Conservation (phyloP, 2,888 invertebrate species). For the Anoncus sp. region DNA sequence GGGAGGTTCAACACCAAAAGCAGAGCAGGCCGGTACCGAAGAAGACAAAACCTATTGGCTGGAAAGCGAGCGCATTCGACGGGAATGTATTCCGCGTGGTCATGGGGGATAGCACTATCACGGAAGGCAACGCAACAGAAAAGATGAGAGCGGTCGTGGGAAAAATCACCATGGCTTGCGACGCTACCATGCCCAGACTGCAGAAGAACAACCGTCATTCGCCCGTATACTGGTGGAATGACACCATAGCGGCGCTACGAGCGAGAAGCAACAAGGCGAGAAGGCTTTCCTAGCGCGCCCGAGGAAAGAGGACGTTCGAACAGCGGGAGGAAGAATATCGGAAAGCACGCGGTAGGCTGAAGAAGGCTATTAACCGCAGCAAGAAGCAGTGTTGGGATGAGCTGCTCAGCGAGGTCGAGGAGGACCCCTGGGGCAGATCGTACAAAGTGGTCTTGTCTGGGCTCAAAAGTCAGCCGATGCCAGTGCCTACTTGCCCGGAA, state of each 20-base stretch:
- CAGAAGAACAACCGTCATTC: slow-evolving; percentile 9
- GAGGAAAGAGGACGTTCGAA: not conserved
- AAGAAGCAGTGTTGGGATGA: slow-evolving; percentile 47
- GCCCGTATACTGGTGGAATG: slow-evolving; percentile 58
- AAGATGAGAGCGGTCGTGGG: slow-evolving; percentile 24
- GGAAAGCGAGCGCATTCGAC: slow-evolving; percentile 35
- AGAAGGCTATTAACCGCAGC: slow-evolving; percentile 31
- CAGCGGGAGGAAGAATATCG: not conserved
- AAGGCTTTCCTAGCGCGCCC: slow-evolving; percentile 13
- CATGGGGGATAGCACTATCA: slow-evolving; percentile 5
- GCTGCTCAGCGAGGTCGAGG: slow-evolving; percentile 36
- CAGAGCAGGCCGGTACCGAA: not conserved
- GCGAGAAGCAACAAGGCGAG: not conserved
- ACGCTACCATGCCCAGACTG: slow-evolving; percentile 56
- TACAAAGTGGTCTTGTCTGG: slow-evolving; percentile 60
- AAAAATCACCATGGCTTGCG: slow-evolving; percentile 41
- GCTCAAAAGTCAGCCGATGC: slow-evolving; percentile 48
- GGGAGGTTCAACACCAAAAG: not conserved
- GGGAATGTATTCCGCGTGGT: not conserved
- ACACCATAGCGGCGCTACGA: slow-evolving; percentile 27
- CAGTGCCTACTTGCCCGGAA: slow-evolving; percentile 52
- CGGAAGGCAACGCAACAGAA: not conserved
- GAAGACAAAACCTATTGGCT: not conserved
- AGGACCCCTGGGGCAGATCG: slow-evolving; percentile 56
- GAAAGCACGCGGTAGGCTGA: not conserved